Conservation (phyloP, 2,113 vertebrate species). For the Morone saxatilis region DNA sequence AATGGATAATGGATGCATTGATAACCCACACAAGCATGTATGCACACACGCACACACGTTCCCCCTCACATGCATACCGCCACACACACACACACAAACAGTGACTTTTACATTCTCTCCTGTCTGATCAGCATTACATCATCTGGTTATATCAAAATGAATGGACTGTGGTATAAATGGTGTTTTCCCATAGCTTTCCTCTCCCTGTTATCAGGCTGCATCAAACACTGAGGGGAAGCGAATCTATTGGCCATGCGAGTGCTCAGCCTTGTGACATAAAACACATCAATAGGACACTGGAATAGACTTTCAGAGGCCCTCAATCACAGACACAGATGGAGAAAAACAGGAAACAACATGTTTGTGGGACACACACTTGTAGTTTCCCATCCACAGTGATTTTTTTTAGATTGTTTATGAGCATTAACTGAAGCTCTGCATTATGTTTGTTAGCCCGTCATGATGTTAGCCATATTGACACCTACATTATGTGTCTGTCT, state of each 20-base stretch:
- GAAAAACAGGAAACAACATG: slow-evolving; percentile 58
- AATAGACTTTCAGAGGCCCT: slow-evolving; percentile 86
- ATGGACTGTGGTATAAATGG: slow-evolving; percentile 82
- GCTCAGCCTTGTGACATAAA: slow-evolving; percentile 84
- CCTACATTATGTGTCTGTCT: slow-evolving; percentile 2
- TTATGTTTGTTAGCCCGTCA: slow-evolving; percentile 34
- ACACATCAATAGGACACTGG: slow-evolving; percentile 91
- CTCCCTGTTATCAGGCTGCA: slow-evolving; percentile 86
- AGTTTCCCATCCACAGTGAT: slow-evolving; percentile 48
- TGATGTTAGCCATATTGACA: slow-evolving; percentile 20
- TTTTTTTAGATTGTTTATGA: slow-evolving; percentile 24
- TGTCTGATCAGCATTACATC: slow-evolving; percentile 92
- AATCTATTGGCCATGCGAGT: slow-evolving; percentile 87
- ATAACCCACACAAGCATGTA: slow-evolving; percentile 76
- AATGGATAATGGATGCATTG: slow-evolving; percentile 87
- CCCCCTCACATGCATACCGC: slow-evolving; percentile 77
- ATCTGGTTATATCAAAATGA: slow-evolving; percentile 92
- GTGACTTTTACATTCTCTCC: slow-evolving; percentile 91
- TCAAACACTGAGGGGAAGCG: slow-evolving; percentile 87
- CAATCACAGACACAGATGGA: slow-evolving; percentile 60
- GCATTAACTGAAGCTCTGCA: background rate
- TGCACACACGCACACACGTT: slow-evolving; percentile 60
- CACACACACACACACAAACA: slow-evolving; percentile 34
- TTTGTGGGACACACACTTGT: slow-evolving; percentile 42
- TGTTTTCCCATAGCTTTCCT: slow-evolving; percentile 91